Evolutionary conservation across 1,140 invertebrate species (phyloP).

Genomic region (Druon quercuslanigerum): DNA sequence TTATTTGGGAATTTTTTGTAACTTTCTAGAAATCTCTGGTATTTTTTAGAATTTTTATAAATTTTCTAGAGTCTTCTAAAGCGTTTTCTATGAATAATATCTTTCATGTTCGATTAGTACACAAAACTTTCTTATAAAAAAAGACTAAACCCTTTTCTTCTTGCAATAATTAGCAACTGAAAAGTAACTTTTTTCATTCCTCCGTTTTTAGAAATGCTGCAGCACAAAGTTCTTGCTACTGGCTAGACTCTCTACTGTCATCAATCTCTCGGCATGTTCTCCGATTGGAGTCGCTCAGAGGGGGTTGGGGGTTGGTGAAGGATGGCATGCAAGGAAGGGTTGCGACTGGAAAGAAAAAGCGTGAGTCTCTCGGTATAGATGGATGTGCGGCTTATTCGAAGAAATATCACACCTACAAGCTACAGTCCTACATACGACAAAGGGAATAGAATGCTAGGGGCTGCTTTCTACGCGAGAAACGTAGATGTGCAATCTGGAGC

Average conservation of each 20-base stretch:
- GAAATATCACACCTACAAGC: not conserved
- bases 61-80: too few species aligned
- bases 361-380: not conserved
- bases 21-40: too few species aligned
- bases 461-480: conserved; percentile 38
- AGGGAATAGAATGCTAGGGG: conserved; percentile 35
- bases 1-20: too few species aligned
- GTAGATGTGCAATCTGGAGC: conserved; percentile 45
- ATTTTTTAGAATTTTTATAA: too few species aligned
- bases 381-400: conserved; percentile 5
- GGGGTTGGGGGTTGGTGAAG: not conserved
- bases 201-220: conserved; percentile 3
- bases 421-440: not conserved
- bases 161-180: not conserved
- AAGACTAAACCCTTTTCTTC: not conserved
- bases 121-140: too few species aligned
- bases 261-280: conserved; percentile 21
- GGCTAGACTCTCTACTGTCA: conserved; percentile 12
- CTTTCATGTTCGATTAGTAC: too few species aligned
- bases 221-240: conserved; percentile 18
- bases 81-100: too few species aligned
- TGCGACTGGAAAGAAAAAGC: not conserved
- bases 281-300: conserved; percentile 3
- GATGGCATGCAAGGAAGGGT: not conserved
- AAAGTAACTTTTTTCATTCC: not conserved